These are phyloP conservation scores for Drosophila persimilis DNA, from an alignment of 1,140 invertebrate genomes.

Conservation along the genomic window DNA sequence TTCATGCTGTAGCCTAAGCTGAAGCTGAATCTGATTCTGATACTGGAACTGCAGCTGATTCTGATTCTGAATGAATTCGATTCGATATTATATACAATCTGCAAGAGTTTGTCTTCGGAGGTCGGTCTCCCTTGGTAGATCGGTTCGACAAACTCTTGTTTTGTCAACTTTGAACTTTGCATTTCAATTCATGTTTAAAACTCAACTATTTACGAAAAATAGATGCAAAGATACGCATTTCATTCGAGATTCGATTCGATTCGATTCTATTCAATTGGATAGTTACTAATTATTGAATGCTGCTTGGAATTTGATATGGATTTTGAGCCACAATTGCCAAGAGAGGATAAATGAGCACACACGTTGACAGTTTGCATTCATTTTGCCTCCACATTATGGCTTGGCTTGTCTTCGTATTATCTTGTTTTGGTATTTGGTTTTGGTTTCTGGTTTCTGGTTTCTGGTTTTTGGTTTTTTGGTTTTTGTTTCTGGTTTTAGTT, in stretches of 20 bases:
- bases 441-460: constrained; percentile 20
- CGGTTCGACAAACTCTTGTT: constrained; percentile 20
- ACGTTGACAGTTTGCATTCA: background rate
- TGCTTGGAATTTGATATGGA: constrained; percentile 51
- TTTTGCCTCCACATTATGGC: constrained; percentile 31
- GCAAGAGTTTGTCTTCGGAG: constrained; percentile 20
- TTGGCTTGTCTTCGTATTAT: constrained; percentile 21
- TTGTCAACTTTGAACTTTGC: constrained; percentile 9
- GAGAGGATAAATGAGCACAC: constrained; percentile 51
- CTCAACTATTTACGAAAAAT: constrained; percentile 83
- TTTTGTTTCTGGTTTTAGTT: constrained; percentile 49
- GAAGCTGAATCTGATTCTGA: constrained; percentile 16
- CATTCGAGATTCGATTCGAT: constrained; percentile 36
- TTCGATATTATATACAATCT: constrained; percentile 35
- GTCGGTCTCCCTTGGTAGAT: background rate
- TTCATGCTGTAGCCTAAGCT: constrained; percentile 59
- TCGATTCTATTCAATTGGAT: constrained; percentile 39
- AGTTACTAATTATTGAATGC: constrained; percentile 74
- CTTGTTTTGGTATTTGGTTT: constrained; percentile 36
- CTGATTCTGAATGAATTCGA: constrained; percentile 21
- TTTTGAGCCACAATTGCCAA: background rate
- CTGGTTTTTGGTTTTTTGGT: constrained; percentile 19
- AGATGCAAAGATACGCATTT: constrained; percentile 83
- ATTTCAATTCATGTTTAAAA: constrained; percentile 55
- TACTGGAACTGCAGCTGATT: constrained; percentile 3